Evolutionary conservation across 2,888 invertebrate genomes (phyloP).

Genomic region (Athalia cordata): DNA sequence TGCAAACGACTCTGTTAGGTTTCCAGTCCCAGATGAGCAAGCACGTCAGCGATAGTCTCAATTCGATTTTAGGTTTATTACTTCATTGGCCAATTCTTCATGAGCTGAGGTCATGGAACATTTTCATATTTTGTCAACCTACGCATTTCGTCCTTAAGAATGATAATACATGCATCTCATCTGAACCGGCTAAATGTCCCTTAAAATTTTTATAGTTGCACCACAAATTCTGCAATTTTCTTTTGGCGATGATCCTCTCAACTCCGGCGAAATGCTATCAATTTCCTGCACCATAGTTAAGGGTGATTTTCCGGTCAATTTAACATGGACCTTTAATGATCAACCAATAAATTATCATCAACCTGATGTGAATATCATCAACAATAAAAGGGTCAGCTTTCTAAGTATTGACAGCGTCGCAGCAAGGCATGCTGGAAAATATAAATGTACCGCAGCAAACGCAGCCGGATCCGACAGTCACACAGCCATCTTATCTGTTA

Average conservation of each 20-base stretch:
- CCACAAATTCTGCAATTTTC: conserved; percentile 78
- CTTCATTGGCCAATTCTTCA: background rate
- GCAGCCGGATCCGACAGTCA: conserved; percentile 80
- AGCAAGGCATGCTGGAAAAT: conserved; percentile 82
- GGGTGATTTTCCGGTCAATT: conserved; percentile 80
- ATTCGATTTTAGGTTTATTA: background rate
- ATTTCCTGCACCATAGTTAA: conserved; percentile 78
- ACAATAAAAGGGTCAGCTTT: conserved; percentile 80
- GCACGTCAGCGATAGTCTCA: background rate
- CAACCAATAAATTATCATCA: conserved; percentile 72
- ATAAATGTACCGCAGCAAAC: conserved; percentile 82
- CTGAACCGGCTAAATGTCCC: conserved; percentile 31
- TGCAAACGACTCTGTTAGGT: background rate
- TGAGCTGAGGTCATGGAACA: background rate
- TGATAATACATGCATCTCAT: background rate
- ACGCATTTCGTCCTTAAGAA: background rate
- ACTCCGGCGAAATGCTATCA: conserved; percentile 77
- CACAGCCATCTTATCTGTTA: conserved; percentile 79
- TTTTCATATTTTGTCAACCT: background rate
- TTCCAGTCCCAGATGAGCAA: background rate
- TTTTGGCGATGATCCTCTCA: conserved; percentile 75
- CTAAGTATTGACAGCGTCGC: conserved; percentile 80
- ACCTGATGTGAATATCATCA: conserved; percentile 79
- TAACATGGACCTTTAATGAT: conserved; percentile 85
- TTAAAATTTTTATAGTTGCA: conserved; percentile 72